Percentiles rank a stretch among this genome's conserved stretches.
Evolutionary conservation across 2,888 invertebrate species (phyloP).

Genomic region (Ectemnius lituratus): DNA sequence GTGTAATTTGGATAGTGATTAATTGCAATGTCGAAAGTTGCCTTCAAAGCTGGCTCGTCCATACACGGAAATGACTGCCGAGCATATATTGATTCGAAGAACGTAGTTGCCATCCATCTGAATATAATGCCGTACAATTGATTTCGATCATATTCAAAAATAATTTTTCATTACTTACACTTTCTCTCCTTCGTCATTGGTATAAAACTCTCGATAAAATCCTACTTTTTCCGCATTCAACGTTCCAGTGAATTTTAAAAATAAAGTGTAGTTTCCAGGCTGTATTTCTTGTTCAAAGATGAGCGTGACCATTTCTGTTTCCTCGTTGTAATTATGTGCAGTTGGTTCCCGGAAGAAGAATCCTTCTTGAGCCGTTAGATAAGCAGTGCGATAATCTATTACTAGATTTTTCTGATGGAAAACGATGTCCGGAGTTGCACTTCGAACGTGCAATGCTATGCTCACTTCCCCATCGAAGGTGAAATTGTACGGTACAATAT

Average conservation of each 20-base stretch:
- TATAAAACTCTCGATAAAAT: slow-evolving; percentile 84
- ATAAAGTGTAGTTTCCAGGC: slow-evolving; percentile 79
- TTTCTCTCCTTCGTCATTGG: slow-evolving; percentile 75
- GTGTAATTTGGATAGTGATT: slow-evolving; percentile 79
- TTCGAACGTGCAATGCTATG: slow-evolving; percentile 43
- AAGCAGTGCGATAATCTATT: slow-evolving; percentile 25
- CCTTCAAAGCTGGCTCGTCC: slow-evolving; percentile 85
- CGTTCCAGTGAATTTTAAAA: slow-evolving; percentile 80
- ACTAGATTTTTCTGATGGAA: slow-evolving; percentile 28
- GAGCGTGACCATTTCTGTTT: slow-evolving; percentile 32
- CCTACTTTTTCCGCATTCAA: slow-evolving; percentile 83
- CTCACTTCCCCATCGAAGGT: slow-evolving; percentile 53
- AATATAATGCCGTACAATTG: too few species aligned
- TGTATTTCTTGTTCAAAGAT: slow-evolving; percentile 5
- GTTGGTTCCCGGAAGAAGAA: slow-evolving; percentile 7
- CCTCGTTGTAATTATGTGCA: slow-evolving; percentile 18
- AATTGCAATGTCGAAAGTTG: slow-evolving; percentile 83
- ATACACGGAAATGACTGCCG: slow-evolving; percentile 87
- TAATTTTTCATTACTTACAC: slow-evolving; percentile 58
- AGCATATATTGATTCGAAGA: slow-evolving; percentile 84
- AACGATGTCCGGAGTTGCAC: slow-evolving; percentile 31
- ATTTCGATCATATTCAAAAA: neutral
- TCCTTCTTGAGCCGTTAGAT: neutral
- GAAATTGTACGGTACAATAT: slow-evolving; percentile 73
- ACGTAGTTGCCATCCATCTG: slow-evolving; percentile 83